These are phyloP conservation scores for Zalophus californianus DNA, from an alignment of 2,797 vertebrate genomes.

Conservation along the genomic window DNA sequence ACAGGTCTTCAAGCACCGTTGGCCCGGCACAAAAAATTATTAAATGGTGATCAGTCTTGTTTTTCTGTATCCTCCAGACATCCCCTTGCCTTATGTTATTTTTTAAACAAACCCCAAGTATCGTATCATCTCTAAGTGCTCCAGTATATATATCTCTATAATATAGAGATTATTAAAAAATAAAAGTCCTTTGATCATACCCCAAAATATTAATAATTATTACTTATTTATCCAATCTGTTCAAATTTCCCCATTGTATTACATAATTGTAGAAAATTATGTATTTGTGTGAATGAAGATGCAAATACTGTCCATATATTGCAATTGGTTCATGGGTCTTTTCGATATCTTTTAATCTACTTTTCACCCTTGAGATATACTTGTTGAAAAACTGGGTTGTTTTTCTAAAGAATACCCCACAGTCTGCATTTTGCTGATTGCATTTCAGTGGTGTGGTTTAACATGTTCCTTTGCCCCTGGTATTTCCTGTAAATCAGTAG, in stretches of 20 bases:
- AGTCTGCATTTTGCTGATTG: not conserved
- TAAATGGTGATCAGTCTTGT: not conserved
- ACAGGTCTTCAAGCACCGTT: not conserved
- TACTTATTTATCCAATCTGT: not conserved
- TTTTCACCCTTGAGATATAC: not conserved
- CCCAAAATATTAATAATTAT: not conserved
- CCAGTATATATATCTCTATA: not conserved
- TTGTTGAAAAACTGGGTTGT: not conserved
- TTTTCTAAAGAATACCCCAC: not conserved
- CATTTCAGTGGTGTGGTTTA: not conserved
- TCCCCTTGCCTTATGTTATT: not conserved
- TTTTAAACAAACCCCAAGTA: not conserved
- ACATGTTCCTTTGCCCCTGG: not conserved
- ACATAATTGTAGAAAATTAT: not conserved
- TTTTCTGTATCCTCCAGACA: not conserved
- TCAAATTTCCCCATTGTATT: not conserved
- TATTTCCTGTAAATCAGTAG: conserved; percentile 41
- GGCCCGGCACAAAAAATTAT: not conserved
- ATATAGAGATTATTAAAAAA: not conserved
- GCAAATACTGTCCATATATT: not conserved
- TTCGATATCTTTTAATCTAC: not conserved
- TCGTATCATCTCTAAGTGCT: conserved; percentile 13
- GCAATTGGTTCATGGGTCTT: not conserved
- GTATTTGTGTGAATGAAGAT: conserved; percentile 16
- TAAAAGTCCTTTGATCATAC: not conserved